Base-by-base conservation (phyloP, 2,797 vertebrate species). In the Phoebastria nigripes region DNA sequence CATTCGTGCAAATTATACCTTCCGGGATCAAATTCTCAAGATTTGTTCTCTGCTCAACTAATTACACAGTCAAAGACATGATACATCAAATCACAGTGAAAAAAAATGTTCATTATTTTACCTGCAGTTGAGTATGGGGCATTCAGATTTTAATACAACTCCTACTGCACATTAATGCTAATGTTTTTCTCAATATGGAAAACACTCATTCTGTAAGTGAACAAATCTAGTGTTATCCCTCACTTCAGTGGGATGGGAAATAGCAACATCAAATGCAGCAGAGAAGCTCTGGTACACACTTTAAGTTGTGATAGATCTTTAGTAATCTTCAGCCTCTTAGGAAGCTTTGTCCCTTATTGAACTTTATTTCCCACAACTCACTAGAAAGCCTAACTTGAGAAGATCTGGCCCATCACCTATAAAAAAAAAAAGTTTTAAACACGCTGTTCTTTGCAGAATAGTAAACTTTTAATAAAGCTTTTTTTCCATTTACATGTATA, bases 371-470 rank as follows among this genome's bases (percentile, higher is more conserved):
- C 76, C 58, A 66, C 19, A 79, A 56, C 15, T 81, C 55, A 26
- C 11, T 16, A 39, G 28, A 82, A 76, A 90, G 47, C 17, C 52
- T 71, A 71, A 39, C 20, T 33, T 28, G 54, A 55, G 14, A 79
- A 49, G 17, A 77, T 70, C n/a, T 59, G 28, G 39, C 67, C n/a
- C 22, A 80, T 42, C 44, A 73, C 10, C 16, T 56, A 11, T 9
- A 19, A 28, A 72, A 65, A 11, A 13, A 59, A 24, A 44, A 67
- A 71, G 37, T 22, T 78, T 72, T 33, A 81, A 56, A 65, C 12
- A 39, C 0, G 0, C 3, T 59, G 6, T 28, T 70, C 12, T 47
- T 90, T 58, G 17, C 31, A 70, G n/a, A 85, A 62, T 1, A 79
- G 8, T 2, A 56, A 29, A 37, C 6, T 56, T 77, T 28, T 37